Conservation (phyloP, 2,797 vertebrate genomes). For the Rhodeus uyekii region DNA sequence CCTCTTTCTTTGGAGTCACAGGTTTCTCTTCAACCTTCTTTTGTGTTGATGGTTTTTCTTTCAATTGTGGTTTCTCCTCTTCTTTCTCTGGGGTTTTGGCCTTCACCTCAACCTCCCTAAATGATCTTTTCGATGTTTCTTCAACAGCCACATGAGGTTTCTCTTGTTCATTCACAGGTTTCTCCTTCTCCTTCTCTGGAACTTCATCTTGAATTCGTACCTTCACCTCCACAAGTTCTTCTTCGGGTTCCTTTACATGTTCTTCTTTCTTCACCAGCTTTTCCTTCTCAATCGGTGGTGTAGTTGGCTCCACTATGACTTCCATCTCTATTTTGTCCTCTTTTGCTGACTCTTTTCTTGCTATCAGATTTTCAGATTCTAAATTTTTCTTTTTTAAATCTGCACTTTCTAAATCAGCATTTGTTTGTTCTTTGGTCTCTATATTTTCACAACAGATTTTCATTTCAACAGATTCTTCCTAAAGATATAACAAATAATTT, state of each 20-base stretch:
- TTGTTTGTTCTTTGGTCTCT: constrained; percentile 47
- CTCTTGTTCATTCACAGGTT: constrained; percentile 30
- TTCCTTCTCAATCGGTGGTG: constrained; percentile 14
- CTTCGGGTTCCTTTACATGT: constrained; percentile 29
- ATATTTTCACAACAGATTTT: constrained; percentile 23
- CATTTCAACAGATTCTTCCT: constrained; percentile 66
- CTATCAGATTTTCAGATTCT: constrained; percentile 27
- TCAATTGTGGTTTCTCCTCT: constrained; percentile 43
- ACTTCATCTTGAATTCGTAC: constrained; percentile 56
- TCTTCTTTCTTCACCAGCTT: constrained; percentile 43
- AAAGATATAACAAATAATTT: constrained; percentile 49
- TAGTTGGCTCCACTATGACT: constrained; percentile 18
- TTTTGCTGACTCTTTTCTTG: constrained; percentile 23
- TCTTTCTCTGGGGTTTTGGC: constrained; percentile 49
- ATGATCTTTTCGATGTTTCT: constrained; percentile 54
- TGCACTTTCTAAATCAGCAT: constrained; percentile 35
- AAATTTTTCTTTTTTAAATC: constrained; percentile 44
- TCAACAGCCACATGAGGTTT: constrained; percentile 47
- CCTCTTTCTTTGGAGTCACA: constrained; percentile 23
- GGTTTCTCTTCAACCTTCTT: constrained; percentile 49
- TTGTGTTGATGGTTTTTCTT: constrained; percentile 39
- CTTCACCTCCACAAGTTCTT: constrained; percentile 7
- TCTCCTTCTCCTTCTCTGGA: constrained; percentile 49
- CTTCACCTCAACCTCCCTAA: constrained; percentile 50
- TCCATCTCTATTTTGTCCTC: constrained; percentile 36